A percentile compares a stretch with the other conserved stretches of the same genome.
Conservation (phyloP, 2,797 vertebrate genomes). For the Mus caroli region DNA sequence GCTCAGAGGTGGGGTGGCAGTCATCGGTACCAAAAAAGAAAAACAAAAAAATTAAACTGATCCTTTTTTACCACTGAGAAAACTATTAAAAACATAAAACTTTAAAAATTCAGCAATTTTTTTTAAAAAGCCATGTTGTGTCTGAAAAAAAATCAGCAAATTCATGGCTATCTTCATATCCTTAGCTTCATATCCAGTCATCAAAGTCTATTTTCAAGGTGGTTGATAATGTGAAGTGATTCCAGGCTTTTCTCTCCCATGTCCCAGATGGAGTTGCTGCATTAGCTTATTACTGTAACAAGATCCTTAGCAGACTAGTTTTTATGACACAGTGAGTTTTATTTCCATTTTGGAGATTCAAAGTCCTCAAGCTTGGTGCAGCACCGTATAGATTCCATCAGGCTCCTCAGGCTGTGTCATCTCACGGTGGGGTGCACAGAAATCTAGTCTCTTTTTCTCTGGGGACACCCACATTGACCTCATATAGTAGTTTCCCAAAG, state of each 20-base stretch:
- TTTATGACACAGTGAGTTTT: not conserved
- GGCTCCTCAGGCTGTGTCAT: not conserved
- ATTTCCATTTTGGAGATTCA: not conserved
- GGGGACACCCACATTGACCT: not conserved
- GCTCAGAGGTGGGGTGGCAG: not conserved
- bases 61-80: not conserved
- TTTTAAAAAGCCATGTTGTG: no score
- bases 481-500: not conserved
- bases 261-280: conserved; percentile 93
- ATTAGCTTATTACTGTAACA: not conserved
- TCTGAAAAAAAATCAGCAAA: not conserved
- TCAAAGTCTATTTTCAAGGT: not conserved
- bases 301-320: not conserved
- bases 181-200: not conserved
- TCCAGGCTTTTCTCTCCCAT: conserved; percentile 92
- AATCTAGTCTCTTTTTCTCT: not conserved
- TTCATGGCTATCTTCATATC: conserved; percentile 23
- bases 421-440: not conserved
- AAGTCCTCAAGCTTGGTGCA: not conserved
- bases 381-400: not conserved
- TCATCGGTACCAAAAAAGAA: not conserved
- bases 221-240: conserved; percentile 85
- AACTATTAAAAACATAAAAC: not conserved
- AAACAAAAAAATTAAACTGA: not conserved
- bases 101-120: conserved; percentile 18